These are phyloP conservation scores for Armadillidium nasatum DNA, from an alignment of 1,140 invertebrate genomes.

Conservation along the genomic window DNA sequence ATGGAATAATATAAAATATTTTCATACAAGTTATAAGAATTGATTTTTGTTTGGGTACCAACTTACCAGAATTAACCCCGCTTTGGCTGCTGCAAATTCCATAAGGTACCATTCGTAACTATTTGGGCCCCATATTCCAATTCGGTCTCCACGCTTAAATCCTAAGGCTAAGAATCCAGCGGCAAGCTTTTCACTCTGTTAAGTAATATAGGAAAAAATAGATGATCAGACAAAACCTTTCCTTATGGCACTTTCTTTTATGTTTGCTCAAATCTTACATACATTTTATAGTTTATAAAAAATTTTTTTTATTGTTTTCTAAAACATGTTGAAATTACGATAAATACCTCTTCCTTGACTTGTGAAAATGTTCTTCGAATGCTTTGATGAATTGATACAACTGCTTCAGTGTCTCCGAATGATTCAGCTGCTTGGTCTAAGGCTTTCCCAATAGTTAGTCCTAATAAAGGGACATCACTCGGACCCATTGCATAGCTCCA, in stretches of 20 bases:
- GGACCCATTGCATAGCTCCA: no score
- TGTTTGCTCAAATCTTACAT: no score
- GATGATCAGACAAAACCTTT: neutral
- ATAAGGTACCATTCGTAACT: slow-evolving; percentile 72
- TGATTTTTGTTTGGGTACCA: no score
- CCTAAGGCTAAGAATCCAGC: slow-evolving; percentile 74
- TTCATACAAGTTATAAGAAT: no score
- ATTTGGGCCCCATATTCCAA: slow-evolving; percentile 89
- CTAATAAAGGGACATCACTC: no score
- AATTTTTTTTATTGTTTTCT: neutral
- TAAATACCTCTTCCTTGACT: slow-evolving; percentile 60
- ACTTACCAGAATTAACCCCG: slow-evolving; percentile 74
- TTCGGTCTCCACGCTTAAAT: slow-evolving; percentile 68
- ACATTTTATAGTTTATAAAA: neutral
- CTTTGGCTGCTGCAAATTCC: slow-evolving; percentile 69
- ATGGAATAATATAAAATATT: no score
- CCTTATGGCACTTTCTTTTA: no score
- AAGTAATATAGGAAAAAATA: neutral
- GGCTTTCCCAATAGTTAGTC: no score
- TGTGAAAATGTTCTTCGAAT: slow-evolving; percentile 60
- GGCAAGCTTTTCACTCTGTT: slow-evolving; percentile 69
- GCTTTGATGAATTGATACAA: slow-evolving; percentile 60
- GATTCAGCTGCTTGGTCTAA: no score
- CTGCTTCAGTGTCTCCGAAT: no score
- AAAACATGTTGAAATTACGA: no score